phyloP scores from a whole-genome alignment of 2,113 vertebrate species.

The Cromileptes altivelis region DNA sequence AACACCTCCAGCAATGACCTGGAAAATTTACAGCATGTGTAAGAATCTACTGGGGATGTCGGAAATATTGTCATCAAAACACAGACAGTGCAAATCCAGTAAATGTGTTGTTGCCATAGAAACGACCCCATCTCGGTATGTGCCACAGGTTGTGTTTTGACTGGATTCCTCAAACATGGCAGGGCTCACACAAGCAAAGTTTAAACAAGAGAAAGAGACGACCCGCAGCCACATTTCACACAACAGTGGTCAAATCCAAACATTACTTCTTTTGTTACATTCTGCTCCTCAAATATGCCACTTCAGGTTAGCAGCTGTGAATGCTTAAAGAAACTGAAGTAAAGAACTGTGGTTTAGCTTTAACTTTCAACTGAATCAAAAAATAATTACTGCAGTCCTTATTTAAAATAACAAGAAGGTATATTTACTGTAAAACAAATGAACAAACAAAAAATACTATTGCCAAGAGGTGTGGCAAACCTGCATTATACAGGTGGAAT shows the following conservation, averaged over 20 bases:
- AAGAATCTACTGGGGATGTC: not conserved
- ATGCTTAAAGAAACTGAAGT: not conserved
- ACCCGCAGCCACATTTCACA: slow-evolving; percentile 9
- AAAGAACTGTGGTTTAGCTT: not conserved
- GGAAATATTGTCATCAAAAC: slow-evolving; percentile 42
- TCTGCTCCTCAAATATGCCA: slow-evolving; percentile 1
- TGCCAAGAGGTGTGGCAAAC: not conserved
- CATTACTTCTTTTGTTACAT: not conserved
- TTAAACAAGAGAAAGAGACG: slow-evolving; percentile 40
- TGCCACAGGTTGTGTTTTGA: slow-evolving; percentile 32
- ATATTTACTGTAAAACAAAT: not conserved
- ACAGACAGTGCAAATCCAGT: slow-evolving; percentile 22
- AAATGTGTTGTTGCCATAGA: slow-evolving; percentile 29
- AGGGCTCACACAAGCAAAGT: slow-evolving; percentile 5
- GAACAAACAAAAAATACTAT: not conserved
- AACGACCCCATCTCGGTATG: not conserved
- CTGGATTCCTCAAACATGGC: slow-evolving; percentile 34
- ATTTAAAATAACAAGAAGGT: not conserved
- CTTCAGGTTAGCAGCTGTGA: not conserved
- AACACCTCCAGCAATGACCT: not conserved
- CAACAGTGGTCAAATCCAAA: not conserved
- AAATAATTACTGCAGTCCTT: not conserved
- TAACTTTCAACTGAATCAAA: not conserved
- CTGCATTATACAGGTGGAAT: not conserved
- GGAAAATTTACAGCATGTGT: not conserved